phyloP scores from a whole-genome alignment of 1,140 invertebrate genomes.

The Mercenaria mercenaria region DNA sequence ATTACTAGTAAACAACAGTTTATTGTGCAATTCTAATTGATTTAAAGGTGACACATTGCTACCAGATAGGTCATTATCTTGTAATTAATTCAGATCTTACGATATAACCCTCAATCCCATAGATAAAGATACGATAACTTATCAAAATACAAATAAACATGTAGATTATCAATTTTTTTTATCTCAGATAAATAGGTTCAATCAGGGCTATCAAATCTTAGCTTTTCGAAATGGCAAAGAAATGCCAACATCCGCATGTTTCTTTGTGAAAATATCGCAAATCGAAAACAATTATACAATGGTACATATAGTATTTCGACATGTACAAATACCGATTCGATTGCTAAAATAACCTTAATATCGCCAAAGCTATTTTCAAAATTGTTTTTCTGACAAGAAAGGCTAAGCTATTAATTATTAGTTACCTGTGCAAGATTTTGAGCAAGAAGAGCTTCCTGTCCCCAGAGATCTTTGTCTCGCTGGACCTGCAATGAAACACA shows the following conservation, averaged over 20 bases:
- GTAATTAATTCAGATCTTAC: background rate
- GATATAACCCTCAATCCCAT: background rate
- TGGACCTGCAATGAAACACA: conserved; percentile 36
- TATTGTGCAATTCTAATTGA: background rate
- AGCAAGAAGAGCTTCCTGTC: background rate
- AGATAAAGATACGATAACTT: background rate
- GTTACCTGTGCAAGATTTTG: conserved; percentile 40
- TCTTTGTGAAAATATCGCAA: background rate
- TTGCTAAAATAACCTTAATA: too few relatives aligned
- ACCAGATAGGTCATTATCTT: background rate
- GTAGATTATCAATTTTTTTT: background rate
- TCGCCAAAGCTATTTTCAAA: too few relatives aligned
- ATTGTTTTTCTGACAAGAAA: too few relatives aligned
- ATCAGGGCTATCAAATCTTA: background rate
- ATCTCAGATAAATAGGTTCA: background rate
- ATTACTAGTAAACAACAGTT: background rate
- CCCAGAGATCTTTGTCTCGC: background rate
- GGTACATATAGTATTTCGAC: background rate
- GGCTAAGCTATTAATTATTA: too few relatives aligned
- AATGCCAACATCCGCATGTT: background rate
- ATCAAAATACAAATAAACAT: background rate
- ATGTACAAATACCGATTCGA: background rate
- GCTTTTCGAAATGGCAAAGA: too few relatives aligned
- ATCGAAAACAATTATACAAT: background rate
- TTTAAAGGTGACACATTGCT: background rate